Evolutionary conservation across 2,113 vertebrate genomes (phyloP).

Genomic region (Epinephelus lanceolatus): DNA sequence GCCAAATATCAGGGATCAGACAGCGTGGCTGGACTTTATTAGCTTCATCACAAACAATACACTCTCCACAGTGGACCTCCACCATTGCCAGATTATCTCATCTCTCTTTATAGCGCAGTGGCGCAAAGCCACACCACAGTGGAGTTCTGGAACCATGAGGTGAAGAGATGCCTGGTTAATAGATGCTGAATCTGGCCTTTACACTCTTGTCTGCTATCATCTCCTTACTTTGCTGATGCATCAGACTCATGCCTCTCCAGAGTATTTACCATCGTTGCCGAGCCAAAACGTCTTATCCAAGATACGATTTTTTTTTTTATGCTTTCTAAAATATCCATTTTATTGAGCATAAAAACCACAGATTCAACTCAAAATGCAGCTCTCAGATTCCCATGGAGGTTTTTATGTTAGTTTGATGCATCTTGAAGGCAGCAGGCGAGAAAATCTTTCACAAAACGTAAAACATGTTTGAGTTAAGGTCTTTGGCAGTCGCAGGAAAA

Average conservation of each 20-base stretch:
- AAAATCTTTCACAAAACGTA: conserved; percentile 27
- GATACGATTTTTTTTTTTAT: background rate
- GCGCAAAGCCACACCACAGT: conserved; percentile 59
- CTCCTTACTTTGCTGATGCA: background rate
- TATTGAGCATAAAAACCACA: conserved; percentile 29
- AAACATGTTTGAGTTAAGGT: conserved; percentile 20
- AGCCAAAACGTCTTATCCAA: conserved; percentile 8
- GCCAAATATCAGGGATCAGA: conserved; percentile 79
- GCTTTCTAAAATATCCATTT: conserved; percentile 9
- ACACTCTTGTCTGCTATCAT: conserved; percentile 22
- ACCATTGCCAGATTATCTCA: conserved; percentile 78
- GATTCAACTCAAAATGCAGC: conserved; percentile 5
- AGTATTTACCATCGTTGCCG: background rate
- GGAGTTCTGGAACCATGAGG: conserved; percentile 59
- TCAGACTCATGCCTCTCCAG: background rate
- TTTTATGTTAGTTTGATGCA: conserved; percentile 32
- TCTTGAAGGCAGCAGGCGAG: background rate
- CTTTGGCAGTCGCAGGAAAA: background rate
- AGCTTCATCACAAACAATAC: conserved; percentile 79
- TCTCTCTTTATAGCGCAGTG: conserved; percentile 69
- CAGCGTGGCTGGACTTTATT: conserved; percentile 78
- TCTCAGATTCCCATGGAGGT: conserved; percentile 19
- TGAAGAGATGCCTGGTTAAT: conserved; percentile 50
- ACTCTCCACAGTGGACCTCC: conserved; percentile 73
- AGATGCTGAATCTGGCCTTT: conserved; percentile 35